A percentile compares a stretch with the other conserved stretches of the same genome.
phyloP scores from a whole-genome alignment of 2,888 invertebrate species.

The Sturmia bella region DNA sequence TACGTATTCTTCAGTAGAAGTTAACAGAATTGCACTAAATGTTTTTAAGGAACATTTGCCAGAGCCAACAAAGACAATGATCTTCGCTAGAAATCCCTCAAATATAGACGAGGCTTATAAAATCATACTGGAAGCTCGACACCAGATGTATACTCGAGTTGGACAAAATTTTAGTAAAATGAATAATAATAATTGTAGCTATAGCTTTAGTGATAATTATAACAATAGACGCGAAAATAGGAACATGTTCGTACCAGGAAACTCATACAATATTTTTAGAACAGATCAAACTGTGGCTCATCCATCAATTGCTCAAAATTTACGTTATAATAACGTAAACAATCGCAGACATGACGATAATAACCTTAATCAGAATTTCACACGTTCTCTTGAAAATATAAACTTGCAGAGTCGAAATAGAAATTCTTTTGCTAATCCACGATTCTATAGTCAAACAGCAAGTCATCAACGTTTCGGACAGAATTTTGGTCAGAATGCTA shows the following conservation, averaged over 20 bases:
- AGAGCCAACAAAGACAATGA: conserved; percentile 6
- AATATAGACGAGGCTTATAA: conserved; percentile 8
- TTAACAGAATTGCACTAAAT: conserved; percentile 16
- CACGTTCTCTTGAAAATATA: background rate
- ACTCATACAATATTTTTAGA: too few species aligned
- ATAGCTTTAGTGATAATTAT: background rate
- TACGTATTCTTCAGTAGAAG: conserved; percentile 12
- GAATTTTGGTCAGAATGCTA: too few species aligned
- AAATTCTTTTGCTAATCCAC: too few species aligned
- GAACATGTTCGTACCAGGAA: too few species aligned
- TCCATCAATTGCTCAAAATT: too few species aligned
- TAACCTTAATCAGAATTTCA: background rate
- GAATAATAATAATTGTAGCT: conserved; percentile 7
- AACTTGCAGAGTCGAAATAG: conserved; percentile 4
- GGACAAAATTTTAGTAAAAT: conserved; percentile 4
- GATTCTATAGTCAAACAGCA: too few species aligned
- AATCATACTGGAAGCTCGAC: background rate
- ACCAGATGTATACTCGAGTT: conserved; percentile 9
- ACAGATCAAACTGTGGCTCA: too few species aligned
- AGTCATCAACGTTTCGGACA: too few species aligned
- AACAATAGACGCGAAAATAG: background rate
- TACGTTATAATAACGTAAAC: too few species aligned
- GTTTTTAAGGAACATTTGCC: conserved; percentile 22
- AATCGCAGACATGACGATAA: background rate
- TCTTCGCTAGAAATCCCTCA: conserved; percentile 17